phyloP scores from a whole-genome alignment of 2,797 vertebrate genomes.

The Paguma larvata region DNA sequence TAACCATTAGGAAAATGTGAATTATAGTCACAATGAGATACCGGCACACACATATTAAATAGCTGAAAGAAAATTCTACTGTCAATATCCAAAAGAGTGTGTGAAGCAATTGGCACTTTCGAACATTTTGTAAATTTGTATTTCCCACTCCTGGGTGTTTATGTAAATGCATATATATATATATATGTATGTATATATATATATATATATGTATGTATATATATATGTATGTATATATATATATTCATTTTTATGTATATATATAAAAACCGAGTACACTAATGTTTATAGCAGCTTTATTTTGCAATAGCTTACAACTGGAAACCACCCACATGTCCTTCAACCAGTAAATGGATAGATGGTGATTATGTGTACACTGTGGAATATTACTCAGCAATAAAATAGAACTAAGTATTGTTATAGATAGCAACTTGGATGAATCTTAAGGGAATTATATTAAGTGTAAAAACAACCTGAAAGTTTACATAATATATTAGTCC shows the following conservation, averaged over 20 bases:
- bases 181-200: no score
- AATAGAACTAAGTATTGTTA: no score
- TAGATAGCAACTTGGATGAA: no score
- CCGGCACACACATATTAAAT: background rate
- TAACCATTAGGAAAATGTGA: background rate
- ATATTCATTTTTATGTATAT: background rate
- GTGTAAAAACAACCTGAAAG: no score
- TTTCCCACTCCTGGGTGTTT: background rate
- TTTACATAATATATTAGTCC: no score
- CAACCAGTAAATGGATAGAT: no score
- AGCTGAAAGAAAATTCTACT: background rate
- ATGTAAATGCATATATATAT: background rate
- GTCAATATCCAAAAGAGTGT: background rate
- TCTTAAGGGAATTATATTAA: no score
- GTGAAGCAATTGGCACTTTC: background rate
- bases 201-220: background rate
- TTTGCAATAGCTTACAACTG: background rate
- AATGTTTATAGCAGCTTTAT: background rate
- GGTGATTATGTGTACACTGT: no score
- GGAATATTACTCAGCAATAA: no score
- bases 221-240: no score
- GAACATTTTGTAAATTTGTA: background rate
- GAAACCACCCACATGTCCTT: no score
- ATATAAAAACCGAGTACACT: background rate
- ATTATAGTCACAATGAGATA: background rate